These are phyloP conservation scores for Diorhabda sublineata DNA, from an alignment of 1,140 invertebrate genomes.

Conservation along the genomic window DNA sequence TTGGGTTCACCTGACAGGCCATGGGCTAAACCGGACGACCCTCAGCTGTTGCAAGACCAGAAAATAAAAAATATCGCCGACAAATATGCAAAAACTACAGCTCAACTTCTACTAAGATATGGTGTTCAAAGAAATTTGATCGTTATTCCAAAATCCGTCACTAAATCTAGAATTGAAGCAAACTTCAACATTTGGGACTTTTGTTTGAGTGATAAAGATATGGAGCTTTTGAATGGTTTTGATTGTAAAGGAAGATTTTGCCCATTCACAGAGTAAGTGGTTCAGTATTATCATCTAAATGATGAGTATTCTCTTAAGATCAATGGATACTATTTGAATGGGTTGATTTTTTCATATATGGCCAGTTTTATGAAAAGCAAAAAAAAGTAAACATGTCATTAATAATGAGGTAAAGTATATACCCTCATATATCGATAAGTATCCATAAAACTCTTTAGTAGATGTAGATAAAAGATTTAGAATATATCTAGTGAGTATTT, in stretches of 20 bases:
- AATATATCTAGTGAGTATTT: too few species aligned
- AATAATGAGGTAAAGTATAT: neutral
- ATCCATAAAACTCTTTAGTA: neutral
- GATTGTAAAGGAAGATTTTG: constrained; percentile 40
- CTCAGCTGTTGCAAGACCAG: constrained; percentile 60
- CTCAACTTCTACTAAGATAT: constrained; percentile 68
- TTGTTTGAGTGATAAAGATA: constrained; percentile 55
- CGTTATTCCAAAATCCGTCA: constrained; percentile 61
- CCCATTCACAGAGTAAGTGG: constrained; percentile 32
- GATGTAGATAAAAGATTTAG: too few species aligned
- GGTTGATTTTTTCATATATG: neutral
- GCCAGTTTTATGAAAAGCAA: too few species aligned
- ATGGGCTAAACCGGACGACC: constrained; percentile 66
- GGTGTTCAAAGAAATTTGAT: constrained; percentile 51
- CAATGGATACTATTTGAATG: neutral
- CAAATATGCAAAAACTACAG: constrained; percentile 64
- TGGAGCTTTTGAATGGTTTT: constrained; percentile 49
- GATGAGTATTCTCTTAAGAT: neutral
- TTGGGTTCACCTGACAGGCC: constrained; percentile 66
- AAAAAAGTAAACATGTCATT: too few species aligned
- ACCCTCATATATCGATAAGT: neutral
- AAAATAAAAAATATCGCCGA: constrained; percentile 60
- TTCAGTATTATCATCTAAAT: neutral
- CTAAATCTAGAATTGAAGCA: constrained; percentile 61
- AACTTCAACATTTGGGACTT: constrained; percentile 75